These are phyloP conservation scores for Cacatua alba DNA, from an alignment of 2,113 vertebrate genomes.

Conservation along the genomic window DNA sequence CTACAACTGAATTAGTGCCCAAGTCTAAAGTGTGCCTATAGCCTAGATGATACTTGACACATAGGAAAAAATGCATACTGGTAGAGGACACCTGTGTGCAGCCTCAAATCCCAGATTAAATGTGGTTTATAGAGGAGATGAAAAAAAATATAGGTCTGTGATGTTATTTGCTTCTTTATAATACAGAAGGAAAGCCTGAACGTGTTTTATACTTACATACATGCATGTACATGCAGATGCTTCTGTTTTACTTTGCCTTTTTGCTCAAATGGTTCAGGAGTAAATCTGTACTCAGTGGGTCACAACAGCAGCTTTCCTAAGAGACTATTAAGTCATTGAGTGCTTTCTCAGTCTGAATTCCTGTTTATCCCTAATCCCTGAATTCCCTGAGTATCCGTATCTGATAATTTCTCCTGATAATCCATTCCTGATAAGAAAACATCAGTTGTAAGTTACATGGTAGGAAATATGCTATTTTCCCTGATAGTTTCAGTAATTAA, in stretches of 20 bases:
- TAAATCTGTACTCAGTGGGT: not conserved
- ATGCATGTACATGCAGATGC: not conserved
- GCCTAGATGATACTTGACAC: not conserved
- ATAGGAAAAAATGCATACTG: not conserved
- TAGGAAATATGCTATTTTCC: not conserved
- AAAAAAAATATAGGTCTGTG: not conserved
- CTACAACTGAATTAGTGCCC: not conserved
- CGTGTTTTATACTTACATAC: not conserved
- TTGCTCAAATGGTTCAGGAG: not conserved
- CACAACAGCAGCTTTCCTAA: not conserved
- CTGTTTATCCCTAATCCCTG: not conserved
- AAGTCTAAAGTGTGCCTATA: not conserved
- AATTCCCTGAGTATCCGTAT: not conserved
- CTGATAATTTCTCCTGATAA: not conserved
- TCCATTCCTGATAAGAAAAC: not conserved
- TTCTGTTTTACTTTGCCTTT: slow-evolving; percentile 9
- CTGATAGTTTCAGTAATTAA: slow-evolving; percentile 6
- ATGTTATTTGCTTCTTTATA: not conserved
- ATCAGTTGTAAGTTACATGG: not conserved
- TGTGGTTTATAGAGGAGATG: not conserved
- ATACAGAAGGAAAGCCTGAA: not conserved
- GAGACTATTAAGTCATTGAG: not conserved
- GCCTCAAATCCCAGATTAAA: not conserved
- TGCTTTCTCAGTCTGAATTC: not conserved
- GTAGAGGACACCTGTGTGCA: not conserved